Percentiles rank a stretch among this genome's conserved stretches.
phyloP scores from a whole-genome alignment of 2,113 vertebrate species.

The Strix uralensis region DNA sequence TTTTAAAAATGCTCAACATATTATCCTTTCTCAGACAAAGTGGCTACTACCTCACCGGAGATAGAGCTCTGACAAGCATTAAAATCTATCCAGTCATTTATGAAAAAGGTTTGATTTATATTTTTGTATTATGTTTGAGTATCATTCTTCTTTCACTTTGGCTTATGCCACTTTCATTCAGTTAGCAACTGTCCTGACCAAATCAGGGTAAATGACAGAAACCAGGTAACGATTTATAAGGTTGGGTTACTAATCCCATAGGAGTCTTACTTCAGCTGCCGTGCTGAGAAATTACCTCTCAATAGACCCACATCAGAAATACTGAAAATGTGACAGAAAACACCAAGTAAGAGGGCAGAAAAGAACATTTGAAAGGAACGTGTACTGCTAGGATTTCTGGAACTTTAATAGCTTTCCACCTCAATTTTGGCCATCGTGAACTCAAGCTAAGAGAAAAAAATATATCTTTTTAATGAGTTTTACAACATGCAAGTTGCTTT shows the following conservation, averaged over 20 bases:
- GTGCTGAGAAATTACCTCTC: conserved; percentile 29
- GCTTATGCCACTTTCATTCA: neutral
- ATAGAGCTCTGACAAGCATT: neutral
- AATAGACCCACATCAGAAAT: conserved; percentile 57
- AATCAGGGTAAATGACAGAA: conserved; percentile 56
- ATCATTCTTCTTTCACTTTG: neutral
- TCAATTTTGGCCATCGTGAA: conserved; percentile 74
- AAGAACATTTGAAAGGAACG: conserved; percentile 62
- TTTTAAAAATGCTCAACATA: neutral
- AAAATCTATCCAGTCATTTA: neutral
- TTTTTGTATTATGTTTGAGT: conserved; percentile 1
- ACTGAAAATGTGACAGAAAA: conserved; percentile 63
- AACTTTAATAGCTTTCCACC: conserved; percentile 80
- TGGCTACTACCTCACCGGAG: neutral
- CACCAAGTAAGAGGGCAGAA: conserved; percentile 50
- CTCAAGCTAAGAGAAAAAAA: conserved; percentile 74
- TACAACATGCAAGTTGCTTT: conserved; percentile 77
- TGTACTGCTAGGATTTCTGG: conserved; percentile 72
- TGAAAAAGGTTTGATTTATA: neutral
- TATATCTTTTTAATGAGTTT: conserved; percentile 78
- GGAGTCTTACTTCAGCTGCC: conserved; percentile 9
- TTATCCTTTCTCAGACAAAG: neutral
- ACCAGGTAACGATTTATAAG: conserved; percentile 40
- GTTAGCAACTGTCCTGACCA: conserved; percentile 2
- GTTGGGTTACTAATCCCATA: conserved; percentile 3